Evolutionary conservation across 1,140 invertebrate species (phyloP).

Genomic region (Ceratitis capitata): DNA sequence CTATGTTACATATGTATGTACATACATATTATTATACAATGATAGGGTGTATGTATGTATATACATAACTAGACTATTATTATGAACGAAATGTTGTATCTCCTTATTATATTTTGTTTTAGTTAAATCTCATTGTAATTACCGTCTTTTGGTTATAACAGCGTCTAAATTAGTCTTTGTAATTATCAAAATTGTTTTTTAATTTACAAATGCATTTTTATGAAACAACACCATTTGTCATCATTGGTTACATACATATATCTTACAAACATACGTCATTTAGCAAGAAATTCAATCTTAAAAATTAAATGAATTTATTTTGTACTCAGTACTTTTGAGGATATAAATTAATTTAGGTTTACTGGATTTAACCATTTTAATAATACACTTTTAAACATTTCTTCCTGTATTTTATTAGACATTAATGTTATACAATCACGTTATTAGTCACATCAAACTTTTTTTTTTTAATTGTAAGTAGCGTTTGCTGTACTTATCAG

Average conservation of each 20-base stretch:
- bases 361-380: no score
- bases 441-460: background rate
- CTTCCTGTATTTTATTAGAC: background rate
- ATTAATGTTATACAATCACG: slow-evolving; percentile 1
- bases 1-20: background rate
- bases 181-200: background rate
- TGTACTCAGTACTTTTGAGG: background rate
- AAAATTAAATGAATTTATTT: background rate
- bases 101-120: background rate
- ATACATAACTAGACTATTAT: no score
- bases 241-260: background rate
- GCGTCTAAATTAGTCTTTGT: background rate
- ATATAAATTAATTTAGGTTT: background rate
- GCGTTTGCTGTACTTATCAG: background rate
- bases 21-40: no score
- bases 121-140: background rate
- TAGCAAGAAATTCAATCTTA: background rate
- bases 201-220: background rate
- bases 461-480: background rate
- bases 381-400: background rate
- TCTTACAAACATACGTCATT: slow-evolving; percentile 1
- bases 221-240: background rate
- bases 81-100: no score
- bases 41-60: no score
- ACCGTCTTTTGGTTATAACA: slow-evolving; percentile 10